Conservation (phyloP, 1,140 invertebrate genomes). For the Meloidogyne exigua region DNA sequence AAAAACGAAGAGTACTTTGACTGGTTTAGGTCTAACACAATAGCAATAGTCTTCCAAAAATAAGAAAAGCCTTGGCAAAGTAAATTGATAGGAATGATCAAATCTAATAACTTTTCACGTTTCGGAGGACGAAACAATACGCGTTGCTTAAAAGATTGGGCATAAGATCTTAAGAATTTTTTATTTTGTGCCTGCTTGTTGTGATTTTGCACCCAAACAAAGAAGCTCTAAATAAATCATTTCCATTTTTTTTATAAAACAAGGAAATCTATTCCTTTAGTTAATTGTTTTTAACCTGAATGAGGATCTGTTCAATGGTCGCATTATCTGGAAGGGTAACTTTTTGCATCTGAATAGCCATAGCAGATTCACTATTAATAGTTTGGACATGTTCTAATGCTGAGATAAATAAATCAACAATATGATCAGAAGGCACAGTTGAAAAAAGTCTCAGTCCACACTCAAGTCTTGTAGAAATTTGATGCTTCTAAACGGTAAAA, state of each 20-base stretch:
- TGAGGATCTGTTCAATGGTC: conserved; percentile 1
- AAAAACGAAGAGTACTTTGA: background rate
- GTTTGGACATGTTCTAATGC: background rate
- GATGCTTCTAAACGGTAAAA: background rate
- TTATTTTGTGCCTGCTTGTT: conserved; percentile 7
- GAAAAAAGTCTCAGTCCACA: conserved; percentile 11
- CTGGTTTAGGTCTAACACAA: conserved; percentile 7
- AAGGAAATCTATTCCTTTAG: too few species aligned
- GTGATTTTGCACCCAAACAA: conserved; percentile 12
- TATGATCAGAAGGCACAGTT: background rate
- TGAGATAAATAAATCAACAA: conserved; percentile 22
- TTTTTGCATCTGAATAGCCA: background rate
- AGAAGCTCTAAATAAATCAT: conserved; percentile 7
- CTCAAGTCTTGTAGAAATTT: conserved; percentile 12
- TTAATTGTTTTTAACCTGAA: conserved; percentile 1
- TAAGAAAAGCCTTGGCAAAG: background rate
- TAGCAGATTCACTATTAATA: background rate
- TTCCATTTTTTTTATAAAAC: background rate
- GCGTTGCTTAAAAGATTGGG: background rate
- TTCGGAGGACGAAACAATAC: background rate
- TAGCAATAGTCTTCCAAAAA: conserved; percentile 15
- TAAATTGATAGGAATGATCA: conserved; percentile 16
- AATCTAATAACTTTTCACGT: conserved; percentile 10
- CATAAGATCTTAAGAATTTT: background rate
- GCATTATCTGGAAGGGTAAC: background rate